phyloP scores from a whole-genome alignment of 2,888 invertebrate genomes.

The Tenthredo scrophulariae region DNA sequence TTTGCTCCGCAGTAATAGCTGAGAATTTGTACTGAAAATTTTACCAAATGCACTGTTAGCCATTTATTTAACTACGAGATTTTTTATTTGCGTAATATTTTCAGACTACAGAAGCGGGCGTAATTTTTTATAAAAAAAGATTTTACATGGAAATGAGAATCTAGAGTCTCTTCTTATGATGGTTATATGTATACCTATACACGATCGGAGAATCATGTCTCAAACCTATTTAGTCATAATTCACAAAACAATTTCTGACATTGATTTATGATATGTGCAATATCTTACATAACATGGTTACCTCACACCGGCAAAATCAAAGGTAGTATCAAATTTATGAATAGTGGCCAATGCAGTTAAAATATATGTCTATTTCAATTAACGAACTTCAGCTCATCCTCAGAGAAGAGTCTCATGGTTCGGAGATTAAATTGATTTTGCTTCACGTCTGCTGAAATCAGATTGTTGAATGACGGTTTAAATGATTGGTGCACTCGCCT shows the following conservation, averaged over 20 bases:
- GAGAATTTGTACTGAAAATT: conserved; percentile 60
- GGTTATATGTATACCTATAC: conserved; percentile 3
- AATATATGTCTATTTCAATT: neutral
- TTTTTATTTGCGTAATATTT: conserved; percentile 23
- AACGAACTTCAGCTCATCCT: neutral
- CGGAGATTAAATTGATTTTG: neutral
- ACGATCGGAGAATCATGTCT: neutral
- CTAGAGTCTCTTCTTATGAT: neutral
- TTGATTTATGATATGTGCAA: conserved; percentile 43
- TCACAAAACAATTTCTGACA: conserved; percentile 1
- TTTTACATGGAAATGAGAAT: neutral
- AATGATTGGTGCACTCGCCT: neutral
- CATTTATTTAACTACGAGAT: conserved; percentile 7
- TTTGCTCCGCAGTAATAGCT: conserved; percentile 63
- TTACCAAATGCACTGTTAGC: conserved; percentile 52
- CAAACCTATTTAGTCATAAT: neutral
- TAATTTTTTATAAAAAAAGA: conserved; percentile 2
- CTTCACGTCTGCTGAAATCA: neutral
- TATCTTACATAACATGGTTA: conserved; percentile 16
- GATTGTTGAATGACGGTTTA: neutral
- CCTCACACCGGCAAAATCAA: conserved; percentile 6
- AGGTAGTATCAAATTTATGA: neutral
- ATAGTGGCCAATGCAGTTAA: neutral
- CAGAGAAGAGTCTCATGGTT: neutral
- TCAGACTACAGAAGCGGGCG: conserved; percentile 35